Percentiles rank a stretch among this genome's conserved stretches.
Conservation (phyloP, 35 echinoderm and acorn worm species). For the Ophioderma brevispina region DNA sequence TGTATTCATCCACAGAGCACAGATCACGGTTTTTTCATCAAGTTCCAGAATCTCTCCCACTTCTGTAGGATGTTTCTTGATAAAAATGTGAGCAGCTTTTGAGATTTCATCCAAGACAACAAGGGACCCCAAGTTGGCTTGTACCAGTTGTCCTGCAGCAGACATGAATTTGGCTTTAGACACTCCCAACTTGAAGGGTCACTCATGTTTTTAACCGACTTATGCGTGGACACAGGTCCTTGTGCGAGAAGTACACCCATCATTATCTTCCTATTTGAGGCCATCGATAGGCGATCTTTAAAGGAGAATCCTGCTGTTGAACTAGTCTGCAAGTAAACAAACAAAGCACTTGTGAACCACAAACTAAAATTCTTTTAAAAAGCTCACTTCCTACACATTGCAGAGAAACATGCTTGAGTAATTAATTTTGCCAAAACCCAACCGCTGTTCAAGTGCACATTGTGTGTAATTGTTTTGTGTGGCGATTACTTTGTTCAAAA, state of each 20-base stretch:
- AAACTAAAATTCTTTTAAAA: too few relatives aligned
- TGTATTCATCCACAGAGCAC: neutral
- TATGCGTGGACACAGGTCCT: neutral
- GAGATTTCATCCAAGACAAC: neutral
- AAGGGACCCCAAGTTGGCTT: neutral
- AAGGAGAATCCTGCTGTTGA: neutral
- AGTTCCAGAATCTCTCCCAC: neutral
- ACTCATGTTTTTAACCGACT: neutral
- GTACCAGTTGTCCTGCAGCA: neutral
- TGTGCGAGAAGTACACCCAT: neutral
- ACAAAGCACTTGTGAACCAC: too few relatives aligned
- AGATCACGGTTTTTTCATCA: neutral
- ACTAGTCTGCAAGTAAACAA: neutral
- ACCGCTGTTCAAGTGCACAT: too few relatives aligned
- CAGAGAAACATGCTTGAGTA: too few relatives aligned
- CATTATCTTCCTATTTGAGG: neutral
- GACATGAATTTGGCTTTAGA: neutral
- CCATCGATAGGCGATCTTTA: neutral
- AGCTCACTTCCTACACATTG: too few relatives aligned
- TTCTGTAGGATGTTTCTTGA: neutral
- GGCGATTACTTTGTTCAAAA: too few relatives aligned
- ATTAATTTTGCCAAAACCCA: too few relatives aligned
- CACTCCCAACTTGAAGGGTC: neutral
- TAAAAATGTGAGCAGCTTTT: neutral
- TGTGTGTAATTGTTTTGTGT: too few relatives aligned